These are phyloP conservation scores for Pterocles orientalis DNA, from an alignment of 2,113 vertebrate genomes.

Conservation along the genomic window DNA sequence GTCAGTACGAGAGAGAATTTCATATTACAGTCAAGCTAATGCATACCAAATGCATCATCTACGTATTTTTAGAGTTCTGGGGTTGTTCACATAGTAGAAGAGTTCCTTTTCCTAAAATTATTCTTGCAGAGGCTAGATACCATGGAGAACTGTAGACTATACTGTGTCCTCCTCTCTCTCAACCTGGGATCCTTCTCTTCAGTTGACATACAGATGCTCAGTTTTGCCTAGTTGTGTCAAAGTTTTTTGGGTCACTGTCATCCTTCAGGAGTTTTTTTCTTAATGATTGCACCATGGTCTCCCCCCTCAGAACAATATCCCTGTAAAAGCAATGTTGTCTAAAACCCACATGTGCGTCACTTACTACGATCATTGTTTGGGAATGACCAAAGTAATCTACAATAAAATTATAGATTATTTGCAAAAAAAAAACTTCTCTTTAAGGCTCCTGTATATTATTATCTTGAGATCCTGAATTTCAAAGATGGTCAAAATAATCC, in stretches of 20 bases:
- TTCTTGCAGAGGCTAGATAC: neutral
- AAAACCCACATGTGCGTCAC: neutral
- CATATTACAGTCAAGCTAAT: neutral
- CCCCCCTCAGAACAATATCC: rapidly evolving
- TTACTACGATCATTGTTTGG: neutral
- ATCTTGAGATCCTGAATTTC: neutral
- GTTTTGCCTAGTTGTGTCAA: neutral
- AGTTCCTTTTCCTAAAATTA: neutral
- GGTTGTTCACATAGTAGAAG: neutral
- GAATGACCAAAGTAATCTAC: neutral
- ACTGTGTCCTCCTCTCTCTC: neutral
- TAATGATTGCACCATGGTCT: neutral
- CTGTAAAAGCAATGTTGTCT: neutral
- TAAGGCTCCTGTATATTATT: neutral
- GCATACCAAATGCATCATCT: neutral
- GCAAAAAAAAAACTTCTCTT: neutral
- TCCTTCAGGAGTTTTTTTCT: neutral
- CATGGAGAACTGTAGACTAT: neutral
- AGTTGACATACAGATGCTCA: neutral
- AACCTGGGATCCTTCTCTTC: neutral
- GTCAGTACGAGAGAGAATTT: neutral
- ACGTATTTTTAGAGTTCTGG: neutral
- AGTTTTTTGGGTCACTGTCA: neutral
- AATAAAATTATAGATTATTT: neutral
- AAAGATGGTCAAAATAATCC: neutral